Base-by-base conservation (phyloP, 1,140 invertebrate species). In the Brachionus calyciflorus region DNA sequence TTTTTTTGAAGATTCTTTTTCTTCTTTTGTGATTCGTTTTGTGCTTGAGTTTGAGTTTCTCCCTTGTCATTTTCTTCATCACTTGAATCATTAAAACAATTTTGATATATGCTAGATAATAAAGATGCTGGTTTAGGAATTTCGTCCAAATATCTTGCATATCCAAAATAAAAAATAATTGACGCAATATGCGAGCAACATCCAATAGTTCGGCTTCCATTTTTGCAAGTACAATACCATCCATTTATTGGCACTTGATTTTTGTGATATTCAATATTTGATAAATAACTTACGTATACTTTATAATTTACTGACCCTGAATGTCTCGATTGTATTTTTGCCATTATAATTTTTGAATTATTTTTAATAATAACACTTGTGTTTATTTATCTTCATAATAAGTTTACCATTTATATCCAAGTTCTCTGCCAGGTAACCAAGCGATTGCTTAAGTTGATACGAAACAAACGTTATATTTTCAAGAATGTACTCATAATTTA, bases 141-240 rank as follows among this genome's bases (percentile, higher is more conserved):
- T 0, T 55, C 26, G 7, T 14, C 26, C 14, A 55, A 28, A 28
- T 55, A 55, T 55, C 51, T 55, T 1, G 26, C 26, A 24, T 55
- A 55, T 26, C 28, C 30, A 26, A 57, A 12, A 57, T 33, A 57
- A 57, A 28, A 57, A 28, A 57, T 30, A 28, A 57, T 57, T 5
- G 26, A 28, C 26, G 53, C 53, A 14, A 57, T 1, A 57, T 57
- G 53, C 6, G 53, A 57, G 26, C 53, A 57, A 14, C 53, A 57
- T 28, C 28, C 53, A 28, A 57, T n/a, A 57, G 53, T 57, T 57
- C 26, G 24, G 30, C 21, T n/a, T 57, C 26, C 53, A 57, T 57
- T 57, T 57, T 57, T 57, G 30, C 26, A 57, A 28, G 53, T 57
- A 57, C 53, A 57, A 57, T 57, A 30, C 53, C 53, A 57, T 28